Conservation (phyloP, 2,797 vertebrate genomes). For the Arremon brunneinucha region DNA sequence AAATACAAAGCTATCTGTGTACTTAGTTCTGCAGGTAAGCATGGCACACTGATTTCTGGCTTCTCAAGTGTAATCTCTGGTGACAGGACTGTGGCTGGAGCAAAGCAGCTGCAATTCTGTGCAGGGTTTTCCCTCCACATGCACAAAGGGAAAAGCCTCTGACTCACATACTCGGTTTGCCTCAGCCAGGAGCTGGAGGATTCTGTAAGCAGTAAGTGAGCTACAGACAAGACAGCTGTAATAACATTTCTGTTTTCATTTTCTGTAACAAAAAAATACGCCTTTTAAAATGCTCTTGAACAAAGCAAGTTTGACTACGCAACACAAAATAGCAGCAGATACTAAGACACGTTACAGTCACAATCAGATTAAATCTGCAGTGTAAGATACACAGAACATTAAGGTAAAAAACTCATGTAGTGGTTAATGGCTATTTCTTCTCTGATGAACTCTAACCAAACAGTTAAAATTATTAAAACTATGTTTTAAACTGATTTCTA, state of each 20-base stretch:
- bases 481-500: conserved; percentile 35
- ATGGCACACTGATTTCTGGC: background rate
- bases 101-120: background rate
- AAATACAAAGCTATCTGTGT: background rate
- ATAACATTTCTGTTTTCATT: conserved; percentile 27
- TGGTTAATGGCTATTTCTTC: conserved; percentile 21
- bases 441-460: background rate
- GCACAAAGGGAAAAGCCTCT: conserved; percentile 34
- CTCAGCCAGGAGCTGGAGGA: background rate
- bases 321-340: conserved; percentile 42
- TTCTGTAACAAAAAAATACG: conserved; percentile 14
- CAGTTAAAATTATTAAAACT: conserved; percentile 5
- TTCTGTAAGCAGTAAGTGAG: conserved; percentile 13
- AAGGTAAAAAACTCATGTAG: conserved; percentile 33
- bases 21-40: background rate
- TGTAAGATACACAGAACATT: background rate
- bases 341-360: conserved; percentile 5
- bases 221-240: conserved; percentile 13
- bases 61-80: background rate
- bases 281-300: conserved; percentile 8
- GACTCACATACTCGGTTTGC: conserved; percentile 8
- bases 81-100: background rate
- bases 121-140: background rate
- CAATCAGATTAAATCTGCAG: conserved; percentile 16
- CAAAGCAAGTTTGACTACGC: background rate